Base-by-base conservation (phyloP, 2,113 vertebrate species). In the Tiliqua scincoides region DNA sequence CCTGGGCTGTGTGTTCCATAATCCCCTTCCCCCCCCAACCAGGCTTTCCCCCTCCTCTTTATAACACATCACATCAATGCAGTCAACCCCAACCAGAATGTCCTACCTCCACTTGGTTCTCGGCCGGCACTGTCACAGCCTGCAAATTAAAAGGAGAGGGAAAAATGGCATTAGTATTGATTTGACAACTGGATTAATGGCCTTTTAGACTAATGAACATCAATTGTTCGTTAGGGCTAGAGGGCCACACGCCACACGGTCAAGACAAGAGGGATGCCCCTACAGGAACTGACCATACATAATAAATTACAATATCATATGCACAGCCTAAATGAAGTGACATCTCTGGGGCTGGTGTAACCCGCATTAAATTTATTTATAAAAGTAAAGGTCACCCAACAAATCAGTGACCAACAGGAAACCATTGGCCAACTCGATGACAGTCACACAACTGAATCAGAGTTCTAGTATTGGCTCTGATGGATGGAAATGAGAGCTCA, bases 101-200 rank as follows among this genome's bases (percentile, higher is more conserved):
- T 93, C 96, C 93, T 97, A 97, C 96, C 95, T 96, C 95, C 76
- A 74, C 37, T 70, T 74, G 89, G 89, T 90, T 81, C 71, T 86
- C 87, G 89, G 92, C 83, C 89, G 88, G 70, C 1, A 78, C 87
- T 54, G 79, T 88, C 67, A 91, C 93, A 93, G 93, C 95, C 96
- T 96, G 94, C 89, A 95, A 94, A 94, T 93, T 88, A 92, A 87
- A 95, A 83, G 52, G 52, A 48, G 68, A 43, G 32, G 23, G 23
- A 80, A 79, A 75, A 93, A 95, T 89, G 57, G 84, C 91, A 90
- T 97, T 94, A 96, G 93, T 87, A 96, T 95, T 67, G 91, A 96
- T 93, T 90, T 85, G 70, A 86, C 88, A 83, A 91, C 71, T 86
- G 92, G 90, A 96, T 96, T 96, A 93, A 96, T 95, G 91, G 91